Conservation (phyloP, 2,113 vertebrate species). For the Polypterus senegalus region DNA sequence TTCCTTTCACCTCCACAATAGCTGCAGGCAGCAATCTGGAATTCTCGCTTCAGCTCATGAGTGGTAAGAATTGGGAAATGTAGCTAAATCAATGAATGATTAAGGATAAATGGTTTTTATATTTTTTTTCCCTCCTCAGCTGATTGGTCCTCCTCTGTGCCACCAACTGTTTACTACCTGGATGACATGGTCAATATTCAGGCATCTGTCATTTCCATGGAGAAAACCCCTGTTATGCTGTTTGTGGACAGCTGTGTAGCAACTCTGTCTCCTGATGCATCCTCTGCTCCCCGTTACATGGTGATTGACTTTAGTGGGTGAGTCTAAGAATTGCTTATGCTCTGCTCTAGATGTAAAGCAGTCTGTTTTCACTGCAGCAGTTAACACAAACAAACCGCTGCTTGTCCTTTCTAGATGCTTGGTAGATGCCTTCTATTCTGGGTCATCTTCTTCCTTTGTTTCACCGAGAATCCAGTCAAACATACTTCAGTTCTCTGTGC, state of each 20-base stretch:
- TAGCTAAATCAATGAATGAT: neutral
- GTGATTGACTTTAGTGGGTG: neutral
- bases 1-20: constrained; percentile 13
- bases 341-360: too few species aligned
- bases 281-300: neutral
- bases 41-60: constrained; percentile 38
- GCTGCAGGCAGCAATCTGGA: constrained; percentile 26
- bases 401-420: neutral
- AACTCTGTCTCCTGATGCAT: neutral
- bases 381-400: too few species aligned
- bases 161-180: neutral
- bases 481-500: neutral
- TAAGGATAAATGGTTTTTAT: neutral
- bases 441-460: neutral
- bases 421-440: neutral
- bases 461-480: neutral
- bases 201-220: neutral
- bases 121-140: neutral
- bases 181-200: neutral
- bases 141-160: neutral
- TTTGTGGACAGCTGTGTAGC: neutral
- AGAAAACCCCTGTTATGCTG: neutral
- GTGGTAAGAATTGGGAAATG: constrained; percentile 22
- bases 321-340: neutral
- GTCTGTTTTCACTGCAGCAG: too few species aligned